Base-by-base conservation (phyloP, 2,113 vertebrate genomes). In the Peromyscus maniculatus region DNA sequence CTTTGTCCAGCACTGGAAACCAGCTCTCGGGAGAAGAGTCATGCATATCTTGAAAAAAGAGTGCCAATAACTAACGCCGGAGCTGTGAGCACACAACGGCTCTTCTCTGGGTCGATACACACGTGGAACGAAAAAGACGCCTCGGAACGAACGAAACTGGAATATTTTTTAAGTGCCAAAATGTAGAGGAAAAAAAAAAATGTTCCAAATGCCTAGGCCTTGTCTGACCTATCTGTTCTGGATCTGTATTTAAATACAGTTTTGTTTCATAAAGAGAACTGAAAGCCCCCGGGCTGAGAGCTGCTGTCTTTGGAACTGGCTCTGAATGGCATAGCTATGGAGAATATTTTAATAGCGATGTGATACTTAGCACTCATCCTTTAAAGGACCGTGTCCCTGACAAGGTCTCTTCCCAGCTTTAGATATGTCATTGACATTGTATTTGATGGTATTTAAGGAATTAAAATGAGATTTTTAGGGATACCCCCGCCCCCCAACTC, bases 1-100 rank as follows among this genome's bases (percentile, higher is more conserved):
- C 98, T 99, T 99, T 94, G 99, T 99, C 77, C 99, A 99, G 89
- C 99, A 98, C 57, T 99, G 99, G 99, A 99, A 99, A 97, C 98
- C 99, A 0, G 99, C 99, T 96, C 98, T 99, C 0, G 99, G 99
- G 75, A 99, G 99, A 97, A 99, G 99, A 98, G 99, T 99, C 89
- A 98, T 99, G 93, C 98, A 99, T 92, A 99, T 99, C 91, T 98
- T 99, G 97, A 99, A 99, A 97, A 99, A 98, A 98, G 98, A 99
- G 97, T 99, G 99, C 46, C 46, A 49, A 4, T 98, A 99, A 99
- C 98, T 99, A 99, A 98, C 98, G 59, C 19, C 43, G 64, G 79
- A 92, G 66, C 49, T 84, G 62, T 16, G 0, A 36, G 69, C 33
- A n/a, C 69, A 71, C 69, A 52, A 55, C 2, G 55, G 97, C 97